Evolutionary conservation across 2,797 vertebrate species (phyloP).

Genomic region (Gorsachius magnificus): DNA sequence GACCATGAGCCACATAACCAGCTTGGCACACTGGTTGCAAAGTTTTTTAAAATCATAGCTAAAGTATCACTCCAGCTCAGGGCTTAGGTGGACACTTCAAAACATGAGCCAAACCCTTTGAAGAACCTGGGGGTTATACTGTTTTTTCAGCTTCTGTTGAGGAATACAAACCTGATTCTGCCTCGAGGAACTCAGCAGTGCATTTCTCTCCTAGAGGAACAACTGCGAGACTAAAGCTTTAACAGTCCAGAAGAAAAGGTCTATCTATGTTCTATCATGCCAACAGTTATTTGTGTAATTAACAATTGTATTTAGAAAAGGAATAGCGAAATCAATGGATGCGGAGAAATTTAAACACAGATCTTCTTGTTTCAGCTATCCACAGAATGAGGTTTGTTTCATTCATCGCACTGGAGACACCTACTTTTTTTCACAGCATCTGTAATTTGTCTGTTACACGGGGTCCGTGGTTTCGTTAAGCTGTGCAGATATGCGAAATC

Average conservation of each 20-base stretch:
- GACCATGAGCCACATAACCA: not conserved
- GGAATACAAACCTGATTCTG: not conserved
- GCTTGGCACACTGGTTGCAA: not conserved
- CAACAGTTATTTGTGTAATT: constrained; percentile 24
- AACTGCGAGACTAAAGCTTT: not conserved
- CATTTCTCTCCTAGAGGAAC: not conserved
- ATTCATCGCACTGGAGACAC: not conserved
- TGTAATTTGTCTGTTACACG: not conserved
- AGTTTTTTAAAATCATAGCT: not conserved
- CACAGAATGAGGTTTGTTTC: not conserved
- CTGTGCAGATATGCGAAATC: not conserved
- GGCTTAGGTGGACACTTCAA: not conserved
- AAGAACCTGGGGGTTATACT: not conserved
- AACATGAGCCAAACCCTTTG: not conserved
- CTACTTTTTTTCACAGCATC: not conserved
- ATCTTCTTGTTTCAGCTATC: not conserved
- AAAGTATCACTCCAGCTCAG: not conserved
- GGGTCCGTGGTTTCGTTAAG: not conserved
- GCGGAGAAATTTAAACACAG: constrained; percentile 1
- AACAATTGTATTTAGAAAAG: not conserved
- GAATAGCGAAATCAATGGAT: not conserved
- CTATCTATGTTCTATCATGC: constrained; percentile 29
- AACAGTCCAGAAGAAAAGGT: constrained; percentile 22
- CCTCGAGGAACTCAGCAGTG: not conserved
- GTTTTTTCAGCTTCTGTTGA: constrained; percentile 19